phyloP scores from a whole-genome alignment of 30 jellyfish, hydroid and myxozoan species.

The Turritopsis dohrnii region DNA sequence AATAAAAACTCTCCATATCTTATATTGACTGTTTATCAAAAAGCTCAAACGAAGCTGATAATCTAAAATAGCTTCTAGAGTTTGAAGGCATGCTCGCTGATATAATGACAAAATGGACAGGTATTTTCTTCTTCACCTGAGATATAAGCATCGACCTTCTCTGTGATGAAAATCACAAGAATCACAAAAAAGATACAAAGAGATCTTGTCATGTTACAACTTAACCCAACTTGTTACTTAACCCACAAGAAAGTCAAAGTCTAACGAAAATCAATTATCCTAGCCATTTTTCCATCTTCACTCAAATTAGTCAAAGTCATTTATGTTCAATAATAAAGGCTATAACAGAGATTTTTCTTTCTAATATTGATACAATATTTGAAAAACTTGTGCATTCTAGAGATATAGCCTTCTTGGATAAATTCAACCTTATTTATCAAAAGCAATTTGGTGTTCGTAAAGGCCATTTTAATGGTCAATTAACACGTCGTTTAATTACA shows the following conservation, averaged over 20 bases:
- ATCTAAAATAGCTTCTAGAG: neutral
- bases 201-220: constrained; percentile 31
- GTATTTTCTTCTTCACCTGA: constrained; percentile 35
- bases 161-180: neutral
- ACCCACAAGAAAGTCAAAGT: constrained; percentile 48
- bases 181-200: constrained; percentile 24
- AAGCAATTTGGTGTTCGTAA: too few relatives aligned
- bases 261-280: too few relatives aligned
- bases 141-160: constrained; percentile 52
- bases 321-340: too few relatives aligned
- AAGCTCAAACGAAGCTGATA: neutral
- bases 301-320: too few relatives aligned
- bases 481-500: too few relatives aligned
- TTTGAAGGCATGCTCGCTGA: constrained; percentile 2
- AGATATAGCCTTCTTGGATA: too few relatives aligned
- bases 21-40: neutral
- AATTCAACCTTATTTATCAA: too few relatives aligned
- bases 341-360: too few relatives aligned
- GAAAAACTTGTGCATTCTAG: too few relatives aligned
- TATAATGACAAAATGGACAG: constrained; percentile 7
- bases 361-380: too few relatives aligned
- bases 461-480: too few relatives aligned
- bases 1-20: constrained; percentile 39
- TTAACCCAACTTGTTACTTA: constrained; percentile 39
- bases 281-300: too few relatives aligned